Percentiles rank a stretch among this genome's conserved stretches.
Conservation (phyloP, 2,888 invertebrate genomes). For the Tridacna gigas region DNA sequence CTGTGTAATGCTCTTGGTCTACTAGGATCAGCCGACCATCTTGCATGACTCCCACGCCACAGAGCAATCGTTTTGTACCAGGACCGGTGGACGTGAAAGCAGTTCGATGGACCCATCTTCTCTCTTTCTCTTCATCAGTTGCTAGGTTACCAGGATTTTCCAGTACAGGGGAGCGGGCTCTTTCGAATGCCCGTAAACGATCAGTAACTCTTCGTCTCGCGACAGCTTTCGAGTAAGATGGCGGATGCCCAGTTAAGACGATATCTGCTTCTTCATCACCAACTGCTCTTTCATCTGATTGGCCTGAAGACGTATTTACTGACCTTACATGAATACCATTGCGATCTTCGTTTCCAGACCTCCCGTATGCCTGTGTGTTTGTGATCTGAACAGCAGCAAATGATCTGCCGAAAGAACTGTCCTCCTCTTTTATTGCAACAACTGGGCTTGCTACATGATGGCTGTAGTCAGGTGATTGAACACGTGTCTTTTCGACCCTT, state of each 20-base stretch:
- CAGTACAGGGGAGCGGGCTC: neutral
- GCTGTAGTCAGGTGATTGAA: constrained; percentile 3
- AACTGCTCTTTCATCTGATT: neutral
- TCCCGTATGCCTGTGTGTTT: constrained; percentile 5
- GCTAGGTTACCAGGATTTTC: constrained; percentile 1
- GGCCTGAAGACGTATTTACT: neutral
- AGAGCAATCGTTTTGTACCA: constrained; percentile 51
- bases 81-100: constrained; percentile 56
- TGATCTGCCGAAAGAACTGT: constrained; percentile 54
- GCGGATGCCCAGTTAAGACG: neutral
- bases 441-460: neutral
- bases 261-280: neutral
- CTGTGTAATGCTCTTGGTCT: constrained; percentile 62
- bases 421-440: constrained; percentile 50
- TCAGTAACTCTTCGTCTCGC: neutral
- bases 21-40: constrained; percentile 58
- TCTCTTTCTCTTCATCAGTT: constrained; percentile 46
- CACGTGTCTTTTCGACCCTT: neutral
- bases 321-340: neutral
- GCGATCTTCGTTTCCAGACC: neutral
- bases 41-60: constrained; percentile 46
- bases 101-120: constrained; percentile 54
- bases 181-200: neutral
- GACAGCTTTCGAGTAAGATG: neutral
- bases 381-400: constrained; percentile 63